Evolutionary conservation across 2,888 invertebrate species (phyloP).

Genomic region (Caenorhabditis angaria): DNA sequence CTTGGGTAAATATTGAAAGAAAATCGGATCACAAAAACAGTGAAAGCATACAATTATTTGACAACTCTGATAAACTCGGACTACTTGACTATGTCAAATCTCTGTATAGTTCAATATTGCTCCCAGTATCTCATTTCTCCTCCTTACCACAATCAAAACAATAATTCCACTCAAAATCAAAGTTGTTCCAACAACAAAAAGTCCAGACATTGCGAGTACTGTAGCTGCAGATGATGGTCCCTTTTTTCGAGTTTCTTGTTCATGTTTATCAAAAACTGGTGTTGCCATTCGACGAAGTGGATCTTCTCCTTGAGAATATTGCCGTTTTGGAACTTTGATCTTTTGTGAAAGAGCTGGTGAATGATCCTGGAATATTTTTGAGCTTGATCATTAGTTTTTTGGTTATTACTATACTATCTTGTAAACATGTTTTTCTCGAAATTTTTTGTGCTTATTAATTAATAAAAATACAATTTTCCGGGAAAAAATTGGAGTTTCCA

Average conservation of each 20-base stretch:
- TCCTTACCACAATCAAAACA: constrained; percentile 65
- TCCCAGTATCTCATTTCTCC: not conserved
- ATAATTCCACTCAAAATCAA: constrained; percentile 67
- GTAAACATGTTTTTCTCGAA: too few relatives aligned
- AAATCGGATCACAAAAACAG: too few relatives aligned
- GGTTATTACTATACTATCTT: too few relatives aligned
- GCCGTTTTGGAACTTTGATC: constrained; percentile 59
- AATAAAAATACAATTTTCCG: too few relatives aligned
- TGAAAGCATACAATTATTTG: too few relatives aligned
- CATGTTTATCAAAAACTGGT: constrained; percentile 64
- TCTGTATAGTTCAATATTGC: not conserved
- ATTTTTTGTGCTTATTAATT: too few relatives aligned
- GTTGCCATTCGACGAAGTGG: constrained; percentile 64
- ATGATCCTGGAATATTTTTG: constrained; percentile 59
- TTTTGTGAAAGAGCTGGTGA: constrained; percentile 59
- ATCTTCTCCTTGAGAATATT: constrained; percentile 63
- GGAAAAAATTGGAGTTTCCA: too few relatives aligned
- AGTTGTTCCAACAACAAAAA: constrained; percentile 68
- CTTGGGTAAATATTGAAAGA: too few relatives aligned
- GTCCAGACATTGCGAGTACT: constrained; percentile 68
- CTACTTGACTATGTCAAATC: too few relatives aligned
- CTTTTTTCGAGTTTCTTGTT: constrained; percentile 59
- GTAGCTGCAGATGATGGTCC: constrained; percentile 70
- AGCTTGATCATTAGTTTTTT: too few relatives aligned
- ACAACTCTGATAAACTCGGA: too few relatives aligned